Evolutionary conservation across 2,888 invertebrate species (phyloP).

Genomic region (Sesamia inferens): DNA sequence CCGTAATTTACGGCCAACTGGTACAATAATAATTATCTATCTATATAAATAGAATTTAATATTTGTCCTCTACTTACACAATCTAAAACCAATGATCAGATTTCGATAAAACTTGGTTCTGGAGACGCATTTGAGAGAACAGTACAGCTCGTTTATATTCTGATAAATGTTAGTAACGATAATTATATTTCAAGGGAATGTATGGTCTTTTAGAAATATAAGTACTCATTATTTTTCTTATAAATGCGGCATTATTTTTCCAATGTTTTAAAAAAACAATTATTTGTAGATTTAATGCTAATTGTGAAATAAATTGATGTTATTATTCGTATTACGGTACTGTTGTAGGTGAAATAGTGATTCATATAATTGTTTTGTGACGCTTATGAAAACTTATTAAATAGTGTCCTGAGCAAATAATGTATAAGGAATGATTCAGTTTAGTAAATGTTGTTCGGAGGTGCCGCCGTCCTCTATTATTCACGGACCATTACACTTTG

Average conservation of each 20-base stretch:
- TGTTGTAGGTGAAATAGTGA: constrained; percentile 14
- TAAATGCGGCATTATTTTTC: background rate
- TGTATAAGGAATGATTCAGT: constrained; percentile 41
- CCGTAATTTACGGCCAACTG: constrained; percentile 21
- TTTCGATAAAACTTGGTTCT: too few relatives aligned
- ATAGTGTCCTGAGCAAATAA: constrained; percentile 43
- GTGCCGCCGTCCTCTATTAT: constrained; percentile 44
- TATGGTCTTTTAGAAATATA: background rate
- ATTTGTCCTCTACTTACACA: too few relatives aligned
- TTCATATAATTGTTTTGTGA: constrained; percentile 35
- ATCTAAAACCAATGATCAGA: too few relatives aligned
- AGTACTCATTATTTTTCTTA: background rate
- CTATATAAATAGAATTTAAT: too few relatives aligned
- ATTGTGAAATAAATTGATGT: background rate
- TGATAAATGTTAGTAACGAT: background rate
- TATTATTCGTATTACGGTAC: constrained; percentile 1
- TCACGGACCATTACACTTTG: constrained; percentile 62
- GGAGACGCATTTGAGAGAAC: too few relatives aligned
- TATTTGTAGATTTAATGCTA: background rate
- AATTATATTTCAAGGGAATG: background rate
- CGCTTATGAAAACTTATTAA: constrained; percentile 22
- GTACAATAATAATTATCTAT: background rate
- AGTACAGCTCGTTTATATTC: too few relatives aligned
- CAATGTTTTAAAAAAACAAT: background rate
- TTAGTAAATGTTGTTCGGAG: constrained; percentile 58